Percentiles rank a stretch among this genome's conserved stretches.
Conservation (phyloP, 2,888 invertebrate genomes). For the Acanthopleura granulata region DNA sequence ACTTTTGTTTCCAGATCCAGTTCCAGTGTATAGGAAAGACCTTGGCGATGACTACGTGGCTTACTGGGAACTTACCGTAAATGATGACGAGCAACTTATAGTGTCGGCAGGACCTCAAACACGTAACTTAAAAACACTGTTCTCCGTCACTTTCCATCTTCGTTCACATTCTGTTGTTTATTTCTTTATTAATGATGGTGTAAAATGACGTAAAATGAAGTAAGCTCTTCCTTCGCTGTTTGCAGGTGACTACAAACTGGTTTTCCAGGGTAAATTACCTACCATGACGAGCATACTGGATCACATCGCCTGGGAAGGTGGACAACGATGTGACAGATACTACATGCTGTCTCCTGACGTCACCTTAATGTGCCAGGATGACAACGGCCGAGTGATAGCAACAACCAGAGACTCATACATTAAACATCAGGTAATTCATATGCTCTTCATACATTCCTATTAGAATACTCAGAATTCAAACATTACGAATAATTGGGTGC, state of each 20-base stretch:
- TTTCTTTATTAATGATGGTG: too few relatives aligned
- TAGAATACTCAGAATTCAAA: too few relatives aligned
- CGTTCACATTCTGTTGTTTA: too few relatives aligned
- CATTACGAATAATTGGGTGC: too few relatives aligned
- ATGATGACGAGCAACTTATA: background rate
- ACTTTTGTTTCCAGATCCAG: background rate
- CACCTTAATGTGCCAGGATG: conserved; percentile 24
- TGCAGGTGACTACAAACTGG: conserved; percentile 26
- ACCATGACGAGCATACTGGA: conserved; percentile 20
- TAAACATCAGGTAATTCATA: too few relatives aligned
- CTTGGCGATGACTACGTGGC: background rate
- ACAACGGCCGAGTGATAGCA: conserved; percentile 19
- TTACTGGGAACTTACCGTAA: background rate
- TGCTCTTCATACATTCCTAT: too few relatives aligned
- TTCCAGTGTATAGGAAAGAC: background rate
- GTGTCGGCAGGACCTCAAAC: background rate
- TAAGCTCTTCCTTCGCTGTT: background rate
- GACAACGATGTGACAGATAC: conserved; percentile 23
- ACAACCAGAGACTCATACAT: conserved; percentile 5
- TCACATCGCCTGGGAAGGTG: conserved; percentile 15
- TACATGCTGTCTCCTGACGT: conserved; percentile 28
- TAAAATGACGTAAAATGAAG: too few relatives aligned
- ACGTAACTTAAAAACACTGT: background rate
- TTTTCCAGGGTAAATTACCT: conserved; percentile 25
- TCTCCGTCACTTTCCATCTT: too few relatives aligned